Base-by-base conservation (phyloP, 92 coral and sea anemone species). In the Paramuricea clavata region DNA sequence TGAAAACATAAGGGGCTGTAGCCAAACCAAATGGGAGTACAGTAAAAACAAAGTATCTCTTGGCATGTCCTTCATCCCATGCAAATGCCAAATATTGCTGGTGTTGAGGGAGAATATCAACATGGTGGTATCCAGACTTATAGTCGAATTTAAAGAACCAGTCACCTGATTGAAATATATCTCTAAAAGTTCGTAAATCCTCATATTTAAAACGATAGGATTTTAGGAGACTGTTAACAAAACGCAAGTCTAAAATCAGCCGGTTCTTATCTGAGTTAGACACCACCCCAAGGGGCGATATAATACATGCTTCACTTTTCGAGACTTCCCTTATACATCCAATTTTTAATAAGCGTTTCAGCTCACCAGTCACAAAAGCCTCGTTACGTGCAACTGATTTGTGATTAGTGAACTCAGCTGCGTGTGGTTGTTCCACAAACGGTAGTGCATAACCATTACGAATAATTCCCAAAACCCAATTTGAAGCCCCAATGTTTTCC, bases 51-150 rank as follows among this genome's bases (percentile, higher is more conserved):
- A 27, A 86, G 27, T 26, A 86, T 26, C 43, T 64, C 7, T 57
- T 17, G 27, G 65, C n/a, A n/a, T n/a, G 27, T 17, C 65, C 65
- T 23, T 31, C 5, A 25, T 31, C 72, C 87, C 90, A 90, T 43
- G 85, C 36, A 28, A 72, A 86, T 22, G 87, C 90, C 10, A 86
- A 72, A 72, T 52, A 72, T 26, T 52, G 28, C 12, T 76, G 78
- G 59, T 85, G 80, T 23, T n/a, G n/a, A n/a, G n/a, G n/a, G n/a
- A n/a, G n/a, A 12, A 42, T 42, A 42, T 5, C 49, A 6, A 42
- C 49, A n/a, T 87, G 91, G 75, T 90, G 91, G 34, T 76, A 82
- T 2, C 90, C 90, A 41, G n/a, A n/a, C n/a, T n/a, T n/a, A n/a
- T n/a, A n/a, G n/a, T n/a, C n/a, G n/a, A n/a, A n/a, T n/a, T n/a